phyloP scores from a whole-genome alignment of 2,888 invertebrate genomes.

The Clitarchus hookeri region DNA sequence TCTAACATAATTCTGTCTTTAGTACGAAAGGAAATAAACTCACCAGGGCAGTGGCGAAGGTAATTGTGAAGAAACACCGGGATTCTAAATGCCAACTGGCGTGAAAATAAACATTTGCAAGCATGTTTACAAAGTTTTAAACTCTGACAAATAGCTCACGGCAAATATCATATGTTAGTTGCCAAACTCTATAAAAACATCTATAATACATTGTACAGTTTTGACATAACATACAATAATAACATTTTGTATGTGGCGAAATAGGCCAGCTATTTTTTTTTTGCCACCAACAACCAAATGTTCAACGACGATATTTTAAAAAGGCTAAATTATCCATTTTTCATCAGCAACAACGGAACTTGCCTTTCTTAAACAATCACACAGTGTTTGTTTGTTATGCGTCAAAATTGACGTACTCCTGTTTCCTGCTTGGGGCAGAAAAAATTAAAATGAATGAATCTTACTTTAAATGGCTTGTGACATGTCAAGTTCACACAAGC shows the following conservation, averaged over 20 bases:
- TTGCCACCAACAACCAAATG: background rate
- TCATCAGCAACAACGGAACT: background rate
- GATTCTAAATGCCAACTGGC: too few species aligned
- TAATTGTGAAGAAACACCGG: too few species aligned
- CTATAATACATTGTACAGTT: background rate
- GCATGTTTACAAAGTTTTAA: background rate
- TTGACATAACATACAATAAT: background rate
- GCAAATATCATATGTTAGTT: background rate
- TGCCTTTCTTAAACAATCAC: background rate
- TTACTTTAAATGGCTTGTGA: background rate
- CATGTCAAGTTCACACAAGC: background rate
- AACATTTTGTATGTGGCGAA: background rate
- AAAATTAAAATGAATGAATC: background rate
- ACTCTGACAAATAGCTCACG: background rate
- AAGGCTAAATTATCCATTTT: background rate
- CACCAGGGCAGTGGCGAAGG: too few species aligned
- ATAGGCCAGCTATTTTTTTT: background rate
- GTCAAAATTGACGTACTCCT: constrained; percentile 26
- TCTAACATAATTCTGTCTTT: too few species aligned
- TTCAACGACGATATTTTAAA: background rate
- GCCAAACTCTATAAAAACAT: background rate
- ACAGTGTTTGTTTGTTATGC: constrained; percentile 6
- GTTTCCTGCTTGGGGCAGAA: constrained; percentile 28
- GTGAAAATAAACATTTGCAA: background rate
- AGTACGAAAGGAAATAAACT: too few species aligned